A percentile compares a stretch with the other conserved stretches of the same genome.
phyloP scores from a whole-genome alignment of 2,113 vertebrate genomes.

The Myotis brandtii region DNA sequence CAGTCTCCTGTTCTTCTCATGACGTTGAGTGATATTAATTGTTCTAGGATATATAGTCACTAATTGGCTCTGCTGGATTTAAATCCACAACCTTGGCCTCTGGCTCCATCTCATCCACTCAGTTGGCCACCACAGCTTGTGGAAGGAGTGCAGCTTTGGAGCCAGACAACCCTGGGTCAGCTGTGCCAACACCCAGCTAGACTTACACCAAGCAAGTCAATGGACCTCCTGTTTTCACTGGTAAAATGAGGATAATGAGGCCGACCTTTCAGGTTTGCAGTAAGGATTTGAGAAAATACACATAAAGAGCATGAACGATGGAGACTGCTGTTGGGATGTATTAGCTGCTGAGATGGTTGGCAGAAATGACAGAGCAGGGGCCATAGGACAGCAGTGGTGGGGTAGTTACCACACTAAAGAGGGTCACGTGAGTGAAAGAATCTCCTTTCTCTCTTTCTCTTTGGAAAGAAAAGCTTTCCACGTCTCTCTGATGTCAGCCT shows the following conservation, averaged over 20 bases:
- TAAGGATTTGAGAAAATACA: not conserved
- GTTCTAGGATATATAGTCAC: not conserved
- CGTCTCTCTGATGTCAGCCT: not conserved
- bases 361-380: not conserved
- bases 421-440: not conserved
- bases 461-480: not conserved
- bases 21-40: not conserved
- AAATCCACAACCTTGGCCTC: not conserved
- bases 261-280: not conserved
- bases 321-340: not conserved
- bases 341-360: not conserved
- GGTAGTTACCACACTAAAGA: too few species aligned
- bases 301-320: not conserved
- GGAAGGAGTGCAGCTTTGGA: not conserved
- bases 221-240: not conserved
- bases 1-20: not conserved
- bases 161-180: not conserved
- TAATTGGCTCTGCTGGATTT: not conserved
- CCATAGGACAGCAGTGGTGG: not conserved
- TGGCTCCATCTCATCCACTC: not conserved
- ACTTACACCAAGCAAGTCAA: not conserved
- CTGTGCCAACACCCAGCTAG: not conserved
- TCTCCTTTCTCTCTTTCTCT: not conserved
- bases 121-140: not conserved
- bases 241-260: not conserved